Percentiles rank a stretch among this genome's conserved stretches.
Evolutionary conservation across 2,797 vertebrate genomes (phyloP).

Genomic region (Gallinago solitaria): DNA sequence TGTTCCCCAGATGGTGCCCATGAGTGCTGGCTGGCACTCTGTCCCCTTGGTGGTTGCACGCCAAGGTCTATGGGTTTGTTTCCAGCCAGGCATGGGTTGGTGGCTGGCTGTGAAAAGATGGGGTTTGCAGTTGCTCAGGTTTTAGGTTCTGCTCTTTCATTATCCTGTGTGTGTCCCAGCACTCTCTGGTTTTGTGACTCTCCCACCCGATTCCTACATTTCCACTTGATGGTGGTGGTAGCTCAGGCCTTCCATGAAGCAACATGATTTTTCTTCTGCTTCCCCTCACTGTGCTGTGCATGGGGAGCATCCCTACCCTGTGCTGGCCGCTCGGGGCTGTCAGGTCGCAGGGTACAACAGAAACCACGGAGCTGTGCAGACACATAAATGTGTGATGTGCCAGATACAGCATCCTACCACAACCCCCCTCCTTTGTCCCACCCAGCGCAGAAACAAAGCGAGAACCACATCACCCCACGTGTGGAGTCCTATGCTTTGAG

Average conservation of each 20-base stretch:
- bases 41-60: background rate
- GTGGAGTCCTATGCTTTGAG: background rate
- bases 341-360: background rate
- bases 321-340: accelerated
- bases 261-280: background rate
- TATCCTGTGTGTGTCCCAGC: background rate
- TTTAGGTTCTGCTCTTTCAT: background rate
- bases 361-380: background rate
- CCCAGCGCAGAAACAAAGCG: background rate
- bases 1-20: background rate
- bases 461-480: background rate
- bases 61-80: background rate
- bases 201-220: background rate
- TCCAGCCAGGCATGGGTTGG: background rate
- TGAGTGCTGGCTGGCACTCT: background rate
- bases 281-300: accelerated
- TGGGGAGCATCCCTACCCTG: accelerated
- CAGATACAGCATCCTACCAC: background rate
- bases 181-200: background rate
- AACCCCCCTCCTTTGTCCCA: background rate
- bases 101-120: background rate
- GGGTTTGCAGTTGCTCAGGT: background rate
- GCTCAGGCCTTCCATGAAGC: background rate
- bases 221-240: background rate
- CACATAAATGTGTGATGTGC: background rate